These are phyloP conservation scores for Allobates femoralis DNA, from an alignment of 2,797 vertebrate species.

Conservation along the genomic window DNA sequence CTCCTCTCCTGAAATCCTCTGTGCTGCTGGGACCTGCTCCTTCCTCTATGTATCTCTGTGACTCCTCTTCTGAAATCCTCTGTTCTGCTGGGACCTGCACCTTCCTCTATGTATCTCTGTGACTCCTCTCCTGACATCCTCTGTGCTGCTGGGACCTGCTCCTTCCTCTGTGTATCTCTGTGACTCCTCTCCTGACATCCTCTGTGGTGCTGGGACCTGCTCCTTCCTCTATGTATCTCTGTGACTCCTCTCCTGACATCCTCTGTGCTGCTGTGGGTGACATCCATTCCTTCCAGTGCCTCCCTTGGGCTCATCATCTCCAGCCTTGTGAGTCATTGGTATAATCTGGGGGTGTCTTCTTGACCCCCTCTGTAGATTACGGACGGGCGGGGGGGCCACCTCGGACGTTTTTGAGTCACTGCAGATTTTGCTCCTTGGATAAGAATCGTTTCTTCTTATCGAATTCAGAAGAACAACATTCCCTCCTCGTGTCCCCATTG, in stretches of 20 bases:
- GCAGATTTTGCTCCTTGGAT: background rate
- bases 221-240: too few species aligned
- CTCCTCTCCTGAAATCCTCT: background rate
- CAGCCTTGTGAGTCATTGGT: too few species aligned
- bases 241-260: too few species aligned
- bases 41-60: background rate
- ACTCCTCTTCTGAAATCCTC: background rate
- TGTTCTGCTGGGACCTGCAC: background rate
- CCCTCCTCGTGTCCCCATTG: background rate
- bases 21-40: background rate
- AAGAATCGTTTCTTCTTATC: slow-evolving; percentile 12
- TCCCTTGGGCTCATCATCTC: too few species aligned
- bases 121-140: too few species aligned
- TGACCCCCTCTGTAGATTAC: slow-evolving; percentile 11
- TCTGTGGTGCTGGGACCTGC: too few species aligned
- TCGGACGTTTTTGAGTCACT: background rate
- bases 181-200: too few species aligned
- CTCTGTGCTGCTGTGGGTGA: too few species aligned
- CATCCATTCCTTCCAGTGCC: background rate
- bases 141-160: too few species aligned
- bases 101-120: too few species aligned
- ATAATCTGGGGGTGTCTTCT: background rate
- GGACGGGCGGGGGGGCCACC: background rate
- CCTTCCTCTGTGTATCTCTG: too few species aligned
- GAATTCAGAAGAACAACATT: slow-evolving; percentile 1